These are phyloP conservation scores for Stegana nigrithorax DNA, from an alignment of 2,888 invertebrate species.

Conservation along the genomic window DNA sequence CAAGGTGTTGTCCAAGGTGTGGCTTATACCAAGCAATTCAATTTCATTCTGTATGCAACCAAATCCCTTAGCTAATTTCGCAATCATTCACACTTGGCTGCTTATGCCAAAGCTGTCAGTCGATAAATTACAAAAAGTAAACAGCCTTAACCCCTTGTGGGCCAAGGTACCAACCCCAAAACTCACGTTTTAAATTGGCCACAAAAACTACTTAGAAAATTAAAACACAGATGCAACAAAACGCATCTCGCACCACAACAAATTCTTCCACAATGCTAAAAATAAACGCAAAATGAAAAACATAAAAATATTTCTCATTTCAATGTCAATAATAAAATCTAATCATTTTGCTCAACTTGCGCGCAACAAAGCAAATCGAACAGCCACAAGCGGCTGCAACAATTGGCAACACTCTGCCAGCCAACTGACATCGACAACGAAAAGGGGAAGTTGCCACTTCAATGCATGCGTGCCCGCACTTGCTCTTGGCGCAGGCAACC, in stretches of 20 bases:
- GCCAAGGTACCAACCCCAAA: constrained; percentile 3
- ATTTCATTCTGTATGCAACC: no score
- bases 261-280: constrained; percentile 43
- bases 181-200: constrained; percentile 29
- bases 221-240: constrained; percentile 41
- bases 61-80: constrained; percentile 62
- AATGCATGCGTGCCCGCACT: constrained; percentile 14
- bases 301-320: constrained; percentile 32
- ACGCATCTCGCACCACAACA: constrained; percentile 42
- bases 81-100: constrained; percentile 55
- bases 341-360: constrained; percentile 51
- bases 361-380: constrained; percentile 15
- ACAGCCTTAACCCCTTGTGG: constrained; percentile 7
- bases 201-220: constrained; percentile 55
- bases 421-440: background rate
- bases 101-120: constrained; percentile 35
- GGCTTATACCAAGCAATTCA: no score
- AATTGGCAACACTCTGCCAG: constrained; percentile 56
- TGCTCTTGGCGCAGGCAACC: constrained; percentile 27
- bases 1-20: no score
- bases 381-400: constrained; percentile 45
- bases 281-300: constrained; percentile 28
- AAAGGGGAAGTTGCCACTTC: constrained; percentile 31
- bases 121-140: constrained; percentile 26
- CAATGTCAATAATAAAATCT: constrained; percentile 45